Evolutionary conservation across 1,140 invertebrate genomes (phyloP).

Genomic region (Orius insidiosus): DNA sequence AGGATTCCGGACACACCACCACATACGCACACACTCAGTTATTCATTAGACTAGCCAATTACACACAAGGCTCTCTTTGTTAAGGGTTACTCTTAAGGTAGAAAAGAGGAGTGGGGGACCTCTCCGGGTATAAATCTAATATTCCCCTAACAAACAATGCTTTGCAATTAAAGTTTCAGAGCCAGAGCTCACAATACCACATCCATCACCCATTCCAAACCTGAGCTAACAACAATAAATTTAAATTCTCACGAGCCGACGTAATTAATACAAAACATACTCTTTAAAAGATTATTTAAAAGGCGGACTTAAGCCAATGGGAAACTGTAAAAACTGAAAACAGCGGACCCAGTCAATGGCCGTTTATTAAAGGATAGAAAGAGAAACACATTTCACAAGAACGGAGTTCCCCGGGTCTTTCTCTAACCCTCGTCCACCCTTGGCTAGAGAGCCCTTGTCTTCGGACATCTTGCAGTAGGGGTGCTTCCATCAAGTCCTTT

Average conservation of each 20-base stretch:
- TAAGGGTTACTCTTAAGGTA: slow-evolving; percentile 6
- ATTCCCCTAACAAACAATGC: slow-evolving; percentile 12
- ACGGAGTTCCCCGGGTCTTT: no score
- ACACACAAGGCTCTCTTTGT: slow-evolving; percentile 9
- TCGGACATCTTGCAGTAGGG: no score
- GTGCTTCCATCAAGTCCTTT: no score
- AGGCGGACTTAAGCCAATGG: no score
- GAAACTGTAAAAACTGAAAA: no score
- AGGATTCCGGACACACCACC: not conserved
- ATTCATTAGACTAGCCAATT: slow-evolving; percentile 11
- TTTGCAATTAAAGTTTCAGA: slow-evolving; percentile 11
- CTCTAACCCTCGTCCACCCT: no score
- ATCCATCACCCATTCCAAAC: slow-evolving; percentile 7
- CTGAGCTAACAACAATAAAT: slow-evolving; percentile 9
- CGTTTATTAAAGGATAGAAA: no score
- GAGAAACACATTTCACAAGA: no score
- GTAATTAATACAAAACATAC: no score
- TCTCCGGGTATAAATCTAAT: slow-evolving; percentile 11
- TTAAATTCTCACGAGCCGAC: slow-evolving; percentile 8
- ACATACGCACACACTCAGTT: not conserved
- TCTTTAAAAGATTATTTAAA: no score
- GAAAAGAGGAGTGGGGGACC: slow-evolving; percentile 4
- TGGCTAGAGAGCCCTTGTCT: no score
- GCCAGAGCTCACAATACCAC: slow-evolving; percentile 10
- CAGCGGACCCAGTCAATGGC: no score